A percentile compares a stretch with the other conserved stretches of the same genome.
Conservation (phyloP, 2,888 invertebrate species). For the Tupiocoris notatus region DNA sequence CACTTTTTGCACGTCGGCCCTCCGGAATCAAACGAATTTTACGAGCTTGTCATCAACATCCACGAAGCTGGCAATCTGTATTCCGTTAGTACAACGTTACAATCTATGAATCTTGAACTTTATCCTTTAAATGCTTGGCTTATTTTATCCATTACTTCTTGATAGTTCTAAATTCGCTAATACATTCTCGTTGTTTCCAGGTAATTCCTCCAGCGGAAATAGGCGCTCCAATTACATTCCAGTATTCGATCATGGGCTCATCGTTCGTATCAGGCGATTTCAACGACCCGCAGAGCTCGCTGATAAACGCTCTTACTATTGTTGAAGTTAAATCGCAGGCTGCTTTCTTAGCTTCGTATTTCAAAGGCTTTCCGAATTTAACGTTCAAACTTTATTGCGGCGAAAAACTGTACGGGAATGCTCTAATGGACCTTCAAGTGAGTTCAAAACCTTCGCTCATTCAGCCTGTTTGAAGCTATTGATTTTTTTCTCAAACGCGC, state of each 20-base stretch:
- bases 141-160: too few species aligned
- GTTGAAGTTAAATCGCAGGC: conserved; percentile 41
- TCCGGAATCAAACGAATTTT: conserved; percentile 38
- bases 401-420: conserved; percentile 41
- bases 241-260: conserved; percentile 44
- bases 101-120: too few species aligned
- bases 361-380: conserved; percentile 45
- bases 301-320: conserved; percentile 30
- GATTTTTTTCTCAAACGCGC: neutral
- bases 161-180: too few species aligned
- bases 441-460: neutral
- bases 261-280: conserved; percentile 43
- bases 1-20: conserved; percentile 43
- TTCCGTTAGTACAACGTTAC: conserved; percentile 25
- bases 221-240: conserved; percentile 34
- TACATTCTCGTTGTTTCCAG: too few species aligned
- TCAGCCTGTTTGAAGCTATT: neutral
- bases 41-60: conserved; percentile 39
- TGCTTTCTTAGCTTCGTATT: conserved; percentile 44
- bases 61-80: conserved; percentile 34
- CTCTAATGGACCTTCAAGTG: conserved; percentile 43
- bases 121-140: too few species aligned
- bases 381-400: conserved; percentile 41
- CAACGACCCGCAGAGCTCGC: conserved; percentile 29
- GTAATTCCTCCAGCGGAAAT: conserved; percentile 40